Conservation (phyloP, 2,113 vertebrate species). For the Bucco capensis region DNA sequence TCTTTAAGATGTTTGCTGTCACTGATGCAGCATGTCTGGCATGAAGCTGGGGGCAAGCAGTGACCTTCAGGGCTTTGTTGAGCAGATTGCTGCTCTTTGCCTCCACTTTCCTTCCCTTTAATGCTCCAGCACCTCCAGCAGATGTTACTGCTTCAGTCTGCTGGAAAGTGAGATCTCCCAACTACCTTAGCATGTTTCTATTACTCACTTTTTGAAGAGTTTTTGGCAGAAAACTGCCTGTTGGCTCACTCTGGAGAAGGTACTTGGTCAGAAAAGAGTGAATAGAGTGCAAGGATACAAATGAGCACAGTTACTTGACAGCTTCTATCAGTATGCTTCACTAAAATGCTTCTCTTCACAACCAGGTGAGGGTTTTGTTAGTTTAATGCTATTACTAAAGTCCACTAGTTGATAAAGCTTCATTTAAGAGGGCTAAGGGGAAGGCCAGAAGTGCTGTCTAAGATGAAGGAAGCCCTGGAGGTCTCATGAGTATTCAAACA, state of each 20-base stretch:
- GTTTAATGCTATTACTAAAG: slow-evolving; percentile 13
- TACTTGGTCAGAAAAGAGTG: neutral
- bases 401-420: slow-evolving; percentile 13
- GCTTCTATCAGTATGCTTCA: neutral
- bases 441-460: neutral
- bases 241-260: neutral
- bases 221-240: neutral
- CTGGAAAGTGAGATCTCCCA: neutral
- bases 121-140: neutral
- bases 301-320: neutral
- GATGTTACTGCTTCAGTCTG: neutral
- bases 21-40: neutral
- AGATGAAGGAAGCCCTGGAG: slow-evolving; percentile 2
- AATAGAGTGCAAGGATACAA: neutral
- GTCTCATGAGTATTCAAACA: neutral
- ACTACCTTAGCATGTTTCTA: neutral
- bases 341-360: neutral
- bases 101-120: neutral
- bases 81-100: neutral
- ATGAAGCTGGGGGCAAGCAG: neutral
- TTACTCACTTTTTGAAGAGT: neutral
- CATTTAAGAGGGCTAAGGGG: neutral
- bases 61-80: neutral
- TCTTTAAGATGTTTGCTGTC: neutral
- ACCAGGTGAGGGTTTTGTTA: neutral